phyloP scores from a whole-genome alignment of 2,888 invertebrate species.

The Diadegma fenestrale region DNA sequence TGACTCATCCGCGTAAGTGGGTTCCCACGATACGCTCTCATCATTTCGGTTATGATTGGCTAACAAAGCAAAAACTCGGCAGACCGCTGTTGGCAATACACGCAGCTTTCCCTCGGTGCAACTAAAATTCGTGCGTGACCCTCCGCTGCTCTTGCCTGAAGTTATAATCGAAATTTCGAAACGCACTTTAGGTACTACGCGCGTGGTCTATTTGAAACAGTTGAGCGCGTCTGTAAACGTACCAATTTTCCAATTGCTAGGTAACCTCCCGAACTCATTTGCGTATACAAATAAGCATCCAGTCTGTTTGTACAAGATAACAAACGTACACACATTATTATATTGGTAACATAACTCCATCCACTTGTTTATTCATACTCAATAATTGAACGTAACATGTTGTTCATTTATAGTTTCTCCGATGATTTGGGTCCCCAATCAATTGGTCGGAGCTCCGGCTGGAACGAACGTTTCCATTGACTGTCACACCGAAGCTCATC shows the following conservation, averaged over 20 bases:
- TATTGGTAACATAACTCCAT: neutral
- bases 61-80: slow-evolving; percentile 41
- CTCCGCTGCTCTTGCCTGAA: slow-evolving; percentile 1
- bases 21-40: slow-evolving; percentile 22
- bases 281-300: neutral
- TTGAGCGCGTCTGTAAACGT: neutral
- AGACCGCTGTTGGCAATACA: slow-evolving; percentile 18
- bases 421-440: slow-evolving; percentile 98
- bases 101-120: neutral
- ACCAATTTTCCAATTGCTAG: neutral
- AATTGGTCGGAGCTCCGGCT: slow-evolving; percentile 95
- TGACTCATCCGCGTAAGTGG: neutral
- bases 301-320: neutral
- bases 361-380: neutral
- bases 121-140: slow-evolving; percentile 27
- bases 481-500: slow-evolving; percentile 97
- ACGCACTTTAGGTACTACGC: slow-evolving; percentile 18
- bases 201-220: neutral
- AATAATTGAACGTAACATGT: slow-evolving; percentile 67
- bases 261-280: neutral
- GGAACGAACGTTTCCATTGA: slow-evolving; percentile 96
- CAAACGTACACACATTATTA: slow-evolving; percentile 1
- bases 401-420: slow-evolving; percentile 90
- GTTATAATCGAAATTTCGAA: slow-evolving; percentile 53
- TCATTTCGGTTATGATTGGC: slow-evolving; percentile 38